A percentile compares a stretch with the other conserved stretches of the same genome.
Conservation (phyloP, 2,113 vertebrate species). For the Neopipo cinnamomea region DNA sequence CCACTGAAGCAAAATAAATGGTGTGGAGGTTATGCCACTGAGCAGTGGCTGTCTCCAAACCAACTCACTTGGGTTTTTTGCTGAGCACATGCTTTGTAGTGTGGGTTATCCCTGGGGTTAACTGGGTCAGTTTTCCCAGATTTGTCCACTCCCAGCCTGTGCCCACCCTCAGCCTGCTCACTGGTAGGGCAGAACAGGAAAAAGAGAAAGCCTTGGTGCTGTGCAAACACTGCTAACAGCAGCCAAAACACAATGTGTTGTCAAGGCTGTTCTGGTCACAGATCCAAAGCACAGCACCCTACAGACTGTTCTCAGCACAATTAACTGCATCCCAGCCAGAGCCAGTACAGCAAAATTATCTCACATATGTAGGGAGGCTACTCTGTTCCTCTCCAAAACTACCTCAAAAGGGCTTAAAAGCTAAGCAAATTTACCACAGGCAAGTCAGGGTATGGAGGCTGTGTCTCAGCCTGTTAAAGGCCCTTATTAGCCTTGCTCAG, state of each 20-base stretch:
- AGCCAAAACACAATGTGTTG: neutral
- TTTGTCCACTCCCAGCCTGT: neutral
- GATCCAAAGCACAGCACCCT: neutral
- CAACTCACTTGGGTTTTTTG: rapidly evolving
- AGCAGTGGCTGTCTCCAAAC: neutral
- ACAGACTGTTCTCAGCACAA: neutral
- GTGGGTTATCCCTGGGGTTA: neutral
- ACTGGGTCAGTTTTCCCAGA: neutral
- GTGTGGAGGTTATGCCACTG: neutral
- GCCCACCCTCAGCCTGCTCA: neutral
- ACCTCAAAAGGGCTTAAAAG: neutral
- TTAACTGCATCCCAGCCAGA: neutral
- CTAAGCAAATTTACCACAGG: neutral
- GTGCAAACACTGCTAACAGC: neutral
- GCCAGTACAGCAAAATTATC: neutral
- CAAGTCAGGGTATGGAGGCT: neutral
- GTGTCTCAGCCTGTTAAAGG: neutral
- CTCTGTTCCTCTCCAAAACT: neutral
- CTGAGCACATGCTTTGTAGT: neutral
- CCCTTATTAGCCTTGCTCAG: neutral
- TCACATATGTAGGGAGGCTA: neutral
- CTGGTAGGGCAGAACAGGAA: neutral
- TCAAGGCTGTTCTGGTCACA: neutral
- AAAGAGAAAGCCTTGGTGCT: neutral
- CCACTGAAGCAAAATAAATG: neutral